phyloP scores from a whole-genome alignment of 1,140 invertebrate species.

The Chymomyza costata region DNA sequence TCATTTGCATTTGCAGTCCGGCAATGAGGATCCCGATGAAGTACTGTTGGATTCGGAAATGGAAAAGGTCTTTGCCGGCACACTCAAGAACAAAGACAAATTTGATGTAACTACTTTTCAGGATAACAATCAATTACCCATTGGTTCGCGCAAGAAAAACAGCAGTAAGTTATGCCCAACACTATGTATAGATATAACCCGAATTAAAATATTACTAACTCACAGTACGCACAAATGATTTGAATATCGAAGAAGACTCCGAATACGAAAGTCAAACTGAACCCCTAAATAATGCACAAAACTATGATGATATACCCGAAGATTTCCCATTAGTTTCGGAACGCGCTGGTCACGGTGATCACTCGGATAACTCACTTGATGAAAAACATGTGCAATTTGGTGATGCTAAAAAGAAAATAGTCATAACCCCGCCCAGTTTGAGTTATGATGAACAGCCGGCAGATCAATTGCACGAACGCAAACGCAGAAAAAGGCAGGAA shows the following conservation, averaged over 20 bases:
- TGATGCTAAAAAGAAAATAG: slow-evolving; percentile 59
- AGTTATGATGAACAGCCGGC: slow-evolving; percentile 71
- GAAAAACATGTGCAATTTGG: slow-evolving; percentile 74
- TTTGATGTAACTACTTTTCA: slow-evolving; percentile 81
- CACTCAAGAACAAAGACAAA: slow-evolving; percentile 75
- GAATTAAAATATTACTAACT: not conserved
- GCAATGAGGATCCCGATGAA: slow-evolving; percentile 79
- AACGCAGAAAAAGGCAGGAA: slow-evolving; percentile 71
- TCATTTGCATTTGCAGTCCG: slow-evolving; percentile 72
- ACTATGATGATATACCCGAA: slow-evolving; percentile 77
- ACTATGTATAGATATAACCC: no score
- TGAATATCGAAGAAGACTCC: slow-evolving; percentile 70
- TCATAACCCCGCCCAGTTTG: slow-evolving; percentile 60
- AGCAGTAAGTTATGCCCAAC: slow-evolving; percentile 72
- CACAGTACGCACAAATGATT: slow-evolving; percentile 57
- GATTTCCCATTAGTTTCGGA: slow-evolving; percentile 72
- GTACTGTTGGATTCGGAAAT: slow-evolving; percentile 86
- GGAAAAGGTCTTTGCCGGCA: slow-evolving; percentile 83
- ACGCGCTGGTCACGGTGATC: slow-evolving; percentile 70
- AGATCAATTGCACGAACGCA: slow-evolving; percentile 73
- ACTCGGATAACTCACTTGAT: slow-evolving; percentile 71
- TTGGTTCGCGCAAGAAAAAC: slow-evolving; percentile 75
- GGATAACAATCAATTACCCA: slow-evolving; percentile 76
- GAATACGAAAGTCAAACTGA: slow-evolving; percentile 71
- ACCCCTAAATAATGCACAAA: slow-evolving; percentile 59